Conservation (phyloP, 2,113 vertebrate genomes). For the Maccullochella peelii region DNA sequence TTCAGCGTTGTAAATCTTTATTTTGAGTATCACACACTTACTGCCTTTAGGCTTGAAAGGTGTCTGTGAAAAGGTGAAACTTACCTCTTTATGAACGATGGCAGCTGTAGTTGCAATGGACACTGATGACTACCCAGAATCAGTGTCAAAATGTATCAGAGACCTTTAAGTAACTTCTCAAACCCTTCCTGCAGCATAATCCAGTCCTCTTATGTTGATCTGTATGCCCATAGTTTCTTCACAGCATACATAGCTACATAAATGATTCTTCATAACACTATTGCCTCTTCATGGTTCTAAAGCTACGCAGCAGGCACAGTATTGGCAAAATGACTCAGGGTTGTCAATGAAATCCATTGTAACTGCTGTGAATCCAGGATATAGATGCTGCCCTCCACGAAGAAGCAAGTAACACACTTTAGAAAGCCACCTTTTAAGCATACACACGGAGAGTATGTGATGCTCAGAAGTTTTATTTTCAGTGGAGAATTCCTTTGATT, state of each 20-base stretch:
- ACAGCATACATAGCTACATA: background rate
- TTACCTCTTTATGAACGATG: background rate
- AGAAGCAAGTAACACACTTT: background rate
- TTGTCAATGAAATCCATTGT: background rate
- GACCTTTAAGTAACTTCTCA: background rate
- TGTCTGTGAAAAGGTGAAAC: background rate
- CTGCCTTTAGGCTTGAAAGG: background rate
- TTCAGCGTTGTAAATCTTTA: background rate
- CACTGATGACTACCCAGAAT: background rate
- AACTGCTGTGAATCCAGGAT: conserved; percentile 11
- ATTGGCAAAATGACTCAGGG: background rate
- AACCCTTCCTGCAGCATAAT: background rate
- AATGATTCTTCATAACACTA: background rate
- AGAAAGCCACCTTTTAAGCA: background rate
- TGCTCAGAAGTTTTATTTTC: background rate
- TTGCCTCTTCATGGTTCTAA: background rate
- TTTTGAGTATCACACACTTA: background rate
- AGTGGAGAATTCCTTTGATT: background rate
- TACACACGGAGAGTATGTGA: background rate
- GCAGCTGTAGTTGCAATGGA: background rate
- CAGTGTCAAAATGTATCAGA: background rate
- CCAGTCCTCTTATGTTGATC: background rate
- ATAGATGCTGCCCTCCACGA: background rate
- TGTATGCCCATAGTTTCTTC: background rate
- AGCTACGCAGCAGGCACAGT: background rate